Evolutionary conservation across 2,888 invertebrate species (phyloP), one percentile per base, ranked within the genome.

Genomic region (Disparrhopalites patrizii): DNA sequence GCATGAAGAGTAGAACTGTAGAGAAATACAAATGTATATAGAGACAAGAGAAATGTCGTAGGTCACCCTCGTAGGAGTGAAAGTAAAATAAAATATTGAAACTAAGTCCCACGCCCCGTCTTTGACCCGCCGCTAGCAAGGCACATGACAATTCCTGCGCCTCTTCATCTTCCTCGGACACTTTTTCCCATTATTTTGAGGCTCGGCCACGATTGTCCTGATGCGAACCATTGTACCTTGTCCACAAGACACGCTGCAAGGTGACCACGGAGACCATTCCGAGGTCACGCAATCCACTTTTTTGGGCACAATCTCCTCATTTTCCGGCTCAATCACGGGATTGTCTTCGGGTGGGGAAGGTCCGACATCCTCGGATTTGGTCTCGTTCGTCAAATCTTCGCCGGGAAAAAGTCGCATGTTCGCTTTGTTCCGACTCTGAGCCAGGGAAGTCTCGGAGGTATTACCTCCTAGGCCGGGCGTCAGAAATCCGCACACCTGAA

Each of bases 221-320:
- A 89, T 89, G 62, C 91, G 85, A 51, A 77, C 74, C 66, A 77
- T 72, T 4, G 76, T 85, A 0, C 95, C 95, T 77, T 86, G 85
- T 0, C 93, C 95, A 78, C 95, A 96, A 5, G 90, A 86, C 0
- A 89, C 90, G 58, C 90, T 89, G 81, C 95, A 96, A 0, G 93
- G 89, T 62, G 92, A 91, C 94, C 95, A 96, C 72, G 89, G 87
- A 62, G 90, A 87, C 95, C 95, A 96, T 58, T 86, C 86, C 0
- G 90, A 89, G 15, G 91, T 88, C 65, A 91, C 89, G 58, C 85
- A 83, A 25, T 68, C 68, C 20, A 68, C 56, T 20, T 52, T 62
- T 7, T 47, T 43, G 8, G 27, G 43, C 2, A 20, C 50, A n/a
- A 38, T 38, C 10, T 33, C 36, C n/a, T n/a, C 23, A 52, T 31